Evolutionary conservation across 2,797 vertebrate genomes (phyloP).

Genomic region (Labeo calbasu): DNA sequence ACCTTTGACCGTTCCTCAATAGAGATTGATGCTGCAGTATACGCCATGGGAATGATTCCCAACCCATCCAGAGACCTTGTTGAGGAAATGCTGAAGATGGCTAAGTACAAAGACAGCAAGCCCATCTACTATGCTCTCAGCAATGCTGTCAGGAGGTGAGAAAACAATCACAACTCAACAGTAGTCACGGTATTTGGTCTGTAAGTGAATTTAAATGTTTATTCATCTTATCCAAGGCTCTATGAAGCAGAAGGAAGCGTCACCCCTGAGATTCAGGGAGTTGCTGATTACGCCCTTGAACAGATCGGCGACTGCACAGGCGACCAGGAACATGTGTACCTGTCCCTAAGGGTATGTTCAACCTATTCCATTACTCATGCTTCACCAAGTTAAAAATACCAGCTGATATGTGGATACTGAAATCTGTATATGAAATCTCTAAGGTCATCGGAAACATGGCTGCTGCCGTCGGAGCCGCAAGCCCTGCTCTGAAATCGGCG

Average conservation of each 20-base stretch:
- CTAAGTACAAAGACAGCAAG: constrained; percentile 85
- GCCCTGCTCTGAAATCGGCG: constrained; percentile 78
- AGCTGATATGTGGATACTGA: neutral
- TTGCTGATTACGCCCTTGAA: constrained; percentile 82
- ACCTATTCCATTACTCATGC: constrained; percentile 3
- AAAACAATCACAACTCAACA: neutral
- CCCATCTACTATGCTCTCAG: constrained; percentile 90
- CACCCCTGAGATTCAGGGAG: constrained; percentile 81
- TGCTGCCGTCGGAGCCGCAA: constrained; percentile 78
- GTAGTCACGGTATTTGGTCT: neutral
- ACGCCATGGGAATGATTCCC: constrained; percentile 85
- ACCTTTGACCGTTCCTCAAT: constrained; percentile 73
- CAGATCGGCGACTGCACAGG: constrained; percentile 85
- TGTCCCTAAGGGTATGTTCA: constrained; percentile 86
- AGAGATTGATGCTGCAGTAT: constrained; percentile 83
- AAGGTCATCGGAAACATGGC: constrained; percentile 97
- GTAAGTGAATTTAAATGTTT: neutral
- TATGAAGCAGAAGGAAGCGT: constrained; percentile 71
- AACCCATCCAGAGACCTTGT: constrained; percentile 84
- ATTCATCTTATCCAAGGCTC: constrained; percentile 73
- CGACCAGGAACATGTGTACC: constrained; percentile 82
- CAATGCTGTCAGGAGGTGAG: constrained; percentile 87
- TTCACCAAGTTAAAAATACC: neutral
- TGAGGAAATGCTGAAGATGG: constrained; percentile 85
- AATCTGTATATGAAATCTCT: constrained; percentile 20